These are phyloP conservation scores for Gymnarchus niloticus DNA, from an alignment of 2,113 vertebrate species.

Conservation along the genomic window DNA sequence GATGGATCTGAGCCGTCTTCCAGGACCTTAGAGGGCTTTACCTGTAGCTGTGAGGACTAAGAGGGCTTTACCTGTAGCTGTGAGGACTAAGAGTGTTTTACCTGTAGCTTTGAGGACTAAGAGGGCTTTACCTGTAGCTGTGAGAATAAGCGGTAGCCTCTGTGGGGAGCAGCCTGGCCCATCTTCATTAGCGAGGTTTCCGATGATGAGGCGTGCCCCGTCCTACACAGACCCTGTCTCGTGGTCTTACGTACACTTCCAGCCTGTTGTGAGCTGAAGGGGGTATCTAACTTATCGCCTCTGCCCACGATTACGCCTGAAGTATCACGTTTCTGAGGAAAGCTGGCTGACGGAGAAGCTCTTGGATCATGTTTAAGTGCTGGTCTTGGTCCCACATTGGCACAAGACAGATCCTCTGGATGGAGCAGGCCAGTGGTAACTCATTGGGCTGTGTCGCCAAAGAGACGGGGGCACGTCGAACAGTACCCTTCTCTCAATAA, in stretches of 20 bases:
- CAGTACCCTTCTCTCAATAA: not conserved
- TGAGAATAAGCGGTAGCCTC: slow-evolving; percentile 23
- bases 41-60: not conserved
- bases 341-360: not conserved
- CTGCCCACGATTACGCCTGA: no score
- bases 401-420: not conserved
- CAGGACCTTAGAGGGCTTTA: not conserved
- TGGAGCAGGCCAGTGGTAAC: not conserved
- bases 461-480: no score
- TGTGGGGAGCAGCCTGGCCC: slow-evolving; percentile 11
- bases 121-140: not conserved
- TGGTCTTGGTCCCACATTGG: not conserved
- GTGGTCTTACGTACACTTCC: not conserved
- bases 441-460: not conserved
- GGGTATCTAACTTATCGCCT: not conserved
- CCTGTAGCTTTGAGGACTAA: not conserved
- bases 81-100: slow-evolving; percentile 1
- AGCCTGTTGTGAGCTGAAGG: not conserved
- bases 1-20: slow-evolving; percentile 31
- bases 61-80: not conserved
- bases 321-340: not conserved
- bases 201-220: not conserved
- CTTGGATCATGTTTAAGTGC: not conserved
- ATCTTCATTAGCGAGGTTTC: slow-evolving; percentile 19
- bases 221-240: not conserved